Conservation (phyloP, 2,113 vertebrate genomes). For the Geothlypis trichas region DNA sequence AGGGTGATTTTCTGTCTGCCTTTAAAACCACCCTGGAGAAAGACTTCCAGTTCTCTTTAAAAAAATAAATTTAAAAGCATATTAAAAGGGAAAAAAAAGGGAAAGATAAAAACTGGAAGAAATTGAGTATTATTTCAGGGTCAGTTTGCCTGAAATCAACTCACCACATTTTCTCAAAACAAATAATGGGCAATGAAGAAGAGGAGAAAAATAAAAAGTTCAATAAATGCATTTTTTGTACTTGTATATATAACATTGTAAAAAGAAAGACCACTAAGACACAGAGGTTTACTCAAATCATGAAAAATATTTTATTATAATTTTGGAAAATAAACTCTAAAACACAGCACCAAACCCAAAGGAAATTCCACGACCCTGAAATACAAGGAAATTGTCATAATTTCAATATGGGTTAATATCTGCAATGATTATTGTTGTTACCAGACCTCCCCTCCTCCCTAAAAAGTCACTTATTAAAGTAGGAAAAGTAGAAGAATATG, state of each 20-base stretch:
- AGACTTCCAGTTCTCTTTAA: not conserved
- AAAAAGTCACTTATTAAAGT: not conserved
- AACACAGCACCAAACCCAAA: not conserved
- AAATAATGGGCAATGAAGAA: not conserved
- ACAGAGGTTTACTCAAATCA: not conserved
- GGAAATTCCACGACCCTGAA: not conserved
- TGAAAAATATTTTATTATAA: not conserved
- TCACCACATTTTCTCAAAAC: not conserved
- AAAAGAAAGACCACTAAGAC: not conserved
- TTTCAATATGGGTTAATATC: not conserved
- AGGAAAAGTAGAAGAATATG: not conserved
- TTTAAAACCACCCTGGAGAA: not conserved
- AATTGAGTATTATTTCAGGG: not conserved
- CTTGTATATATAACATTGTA: not conserved
- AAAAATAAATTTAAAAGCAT: not conserved
- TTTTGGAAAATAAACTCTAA: not conserved
- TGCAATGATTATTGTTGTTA: not conserved
- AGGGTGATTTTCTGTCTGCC: not conserved
- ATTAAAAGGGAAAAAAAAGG: rapidly evolving
- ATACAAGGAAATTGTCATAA: not conserved
- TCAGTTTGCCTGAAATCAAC: not conserved
- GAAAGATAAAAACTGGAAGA: not conserved
- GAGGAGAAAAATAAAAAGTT: not conserved
- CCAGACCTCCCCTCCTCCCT: not conserved
- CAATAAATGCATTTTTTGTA: not conserved